Evolutionary conservation across 2,797 vertebrate genomes (phyloP), one percentile per base, ranked within the genome.

Genomic region (Schizopygopsis pylzovi): DNA sequence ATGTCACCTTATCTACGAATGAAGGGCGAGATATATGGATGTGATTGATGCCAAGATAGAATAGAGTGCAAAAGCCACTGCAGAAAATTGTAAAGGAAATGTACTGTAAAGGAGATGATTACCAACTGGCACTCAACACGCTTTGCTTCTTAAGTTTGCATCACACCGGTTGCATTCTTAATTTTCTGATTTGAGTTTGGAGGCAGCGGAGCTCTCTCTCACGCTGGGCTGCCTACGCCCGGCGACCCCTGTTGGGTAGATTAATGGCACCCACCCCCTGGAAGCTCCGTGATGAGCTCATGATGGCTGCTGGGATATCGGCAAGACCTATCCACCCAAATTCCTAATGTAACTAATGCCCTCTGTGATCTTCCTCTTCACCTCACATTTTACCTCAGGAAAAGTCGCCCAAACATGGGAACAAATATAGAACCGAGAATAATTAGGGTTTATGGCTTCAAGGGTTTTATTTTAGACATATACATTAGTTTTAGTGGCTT

Each of bases 181-280:
- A 79, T 85, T 84, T 84, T 89, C 79, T 84, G 73, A 59, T 68
- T 82, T 75, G 84, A 72, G 15, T 54, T 45, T 59, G 52, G 79
- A 65, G 79, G 86, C 81, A 80, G 70, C 10, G 28, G 63, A 59
- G 20, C 45, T 84, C 78, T 56, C 63, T 63, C 82, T 82, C 79
- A 82, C 7, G 25, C 76, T 33, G 73, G 73, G 83, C 81, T 84
- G 67, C 76, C 83, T 81, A 81, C 79, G 39, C 82, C 79, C 79
- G 71, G 85, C 83, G 83, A 80, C 79, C 87, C 83, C 76, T 86
- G 87, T 89, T 84, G 47, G 49, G 73, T 78, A 90, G 91, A 91
- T 90, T 89, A 87, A 90, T 91, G 89, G 85, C 28, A 7, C 47
- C 78, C 87, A 77, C 68, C 71, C 79, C 84, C 39, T 45, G 76